Evolutionary conservation across 2,888 invertebrate species (phyloP), one percentile per base, ranked within the genome.

Genomic region (Venusia cambrica): DNA sequence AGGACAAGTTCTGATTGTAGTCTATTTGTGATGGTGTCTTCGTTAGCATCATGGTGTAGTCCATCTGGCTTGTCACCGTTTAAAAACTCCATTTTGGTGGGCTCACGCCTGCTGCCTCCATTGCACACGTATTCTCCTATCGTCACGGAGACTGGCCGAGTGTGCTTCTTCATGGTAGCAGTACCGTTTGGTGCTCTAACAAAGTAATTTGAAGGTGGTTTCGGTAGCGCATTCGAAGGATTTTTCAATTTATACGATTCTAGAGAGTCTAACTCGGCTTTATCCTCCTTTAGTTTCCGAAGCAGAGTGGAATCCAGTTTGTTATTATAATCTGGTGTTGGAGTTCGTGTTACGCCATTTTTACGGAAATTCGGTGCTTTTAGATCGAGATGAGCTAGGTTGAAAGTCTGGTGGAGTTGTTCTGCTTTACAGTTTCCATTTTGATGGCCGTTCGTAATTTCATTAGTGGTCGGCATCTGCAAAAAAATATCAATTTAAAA

Each of bases 181-280:
- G 88, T 85, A 1, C 88, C 90, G 45, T 70, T 90, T 26, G 79
- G 89, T 30, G 76, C 89, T 66, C 77, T 88, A 45, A 89, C 87
- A 64, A 93, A 94, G 64, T 93, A 93, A 28, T 90, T 90, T 11
- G 90, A 85, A 6, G 93, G 93, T 4, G 93, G 93, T 57, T 90
- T 91, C 19, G 92, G 91, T 36, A 81, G 85, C 10, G 88, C 76
- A 37, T 87, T 89, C 2, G 88, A 78, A 10, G 92, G 90, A 61
- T 92, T 91, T 48, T 91, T 92, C 49, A 93, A 67, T 60, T 91
- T 91, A 72, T 91, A 93, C 2, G 93, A 93, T 68, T 94, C 93
- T 51, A 94, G 76, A 9, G 93, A 93, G 58, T 93, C 92, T 87
- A 93, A 89, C 72, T 94, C 94, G 5, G 92, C 93, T 15, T 89